These are phyloP conservation scores for Metellina segmentata DNA, from an alignment of 2,888 invertebrate genomes.

Conservation along the genomic window DNA sequence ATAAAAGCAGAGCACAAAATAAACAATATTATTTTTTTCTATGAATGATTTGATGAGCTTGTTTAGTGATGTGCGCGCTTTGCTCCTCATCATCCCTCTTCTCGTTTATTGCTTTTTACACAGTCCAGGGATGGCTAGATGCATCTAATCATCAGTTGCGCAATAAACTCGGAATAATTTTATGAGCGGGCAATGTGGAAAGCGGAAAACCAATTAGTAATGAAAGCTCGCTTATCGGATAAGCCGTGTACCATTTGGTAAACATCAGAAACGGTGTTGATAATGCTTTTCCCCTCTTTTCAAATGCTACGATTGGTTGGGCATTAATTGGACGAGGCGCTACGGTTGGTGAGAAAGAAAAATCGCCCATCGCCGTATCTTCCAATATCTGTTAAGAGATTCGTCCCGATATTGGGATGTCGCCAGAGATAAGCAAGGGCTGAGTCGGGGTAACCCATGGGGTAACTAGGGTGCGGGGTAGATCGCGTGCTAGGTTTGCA, in stretches of 20 bases:
- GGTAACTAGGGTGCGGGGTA: neutral
- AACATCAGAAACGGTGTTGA: constrained; percentile 34
- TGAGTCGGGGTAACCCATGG: constrained; percentile 7
- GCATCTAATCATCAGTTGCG: constrained; percentile 2
- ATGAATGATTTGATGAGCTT: neutral
- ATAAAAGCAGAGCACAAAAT: neutral
- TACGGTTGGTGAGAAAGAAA: neutral
- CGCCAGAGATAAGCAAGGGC: constrained; percentile 20
- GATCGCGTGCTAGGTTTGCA: constrained; percentile 54
- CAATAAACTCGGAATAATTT: constrained; percentile 4
- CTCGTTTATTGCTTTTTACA: neutral
- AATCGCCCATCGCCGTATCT: neutral
- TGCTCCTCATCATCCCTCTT: neutral
- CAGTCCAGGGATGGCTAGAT: neutral
- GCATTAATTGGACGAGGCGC: constrained; percentile 6
- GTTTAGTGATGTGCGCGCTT: neutral
- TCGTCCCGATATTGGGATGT: constrained; percentile 26
- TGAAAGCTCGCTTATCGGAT: constrained; percentile 37
- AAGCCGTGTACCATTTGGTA: constrained; percentile 23
- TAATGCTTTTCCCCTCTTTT: constrained; percentile 7
- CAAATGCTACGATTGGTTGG: constrained; percentile 5
- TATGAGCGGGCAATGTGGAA: neutral
- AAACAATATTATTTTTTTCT: neutral
- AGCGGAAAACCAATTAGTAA: constrained; percentile 25
- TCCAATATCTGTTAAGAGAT: constrained; percentile 19